These are phyloP conservation scores for Catocala fraxini DNA, from an alignment of 2,888 invertebrate species.

Conservation along the genomic window DNA sequence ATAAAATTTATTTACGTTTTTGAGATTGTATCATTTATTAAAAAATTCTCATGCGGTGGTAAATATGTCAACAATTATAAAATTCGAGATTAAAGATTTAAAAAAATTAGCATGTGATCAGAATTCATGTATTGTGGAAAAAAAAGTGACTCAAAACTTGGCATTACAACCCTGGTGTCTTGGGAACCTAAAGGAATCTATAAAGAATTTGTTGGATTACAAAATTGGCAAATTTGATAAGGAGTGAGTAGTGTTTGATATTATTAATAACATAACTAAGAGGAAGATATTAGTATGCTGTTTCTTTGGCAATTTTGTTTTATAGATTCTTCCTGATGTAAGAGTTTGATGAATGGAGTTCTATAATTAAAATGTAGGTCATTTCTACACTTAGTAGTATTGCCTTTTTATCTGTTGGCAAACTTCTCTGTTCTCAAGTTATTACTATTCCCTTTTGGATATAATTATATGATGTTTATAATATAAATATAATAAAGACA, in stretches of 20 bases:
- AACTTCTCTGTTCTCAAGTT: too few species aligned
- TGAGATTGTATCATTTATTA: slow-evolving; percentile 9
- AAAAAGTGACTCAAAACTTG: slow-evolving; percentile 86
- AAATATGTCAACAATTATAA: slow-evolving; percentile 82
- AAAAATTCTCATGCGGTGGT: slow-evolving; percentile 32
- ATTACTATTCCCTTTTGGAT: too few species aligned
- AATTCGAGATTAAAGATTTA: slow-evolving; percentile 86
- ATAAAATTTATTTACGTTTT: slow-evolving; percentile 14
- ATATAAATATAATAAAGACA: too few species aligned
- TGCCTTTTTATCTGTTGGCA: too few species aligned
- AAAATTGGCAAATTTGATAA: slow-evolving; percentile 89
- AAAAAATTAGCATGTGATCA: slow-evolving; percentile 84
- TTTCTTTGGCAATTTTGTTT: too few species aligned
- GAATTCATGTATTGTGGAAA: slow-evolving; percentile 87
- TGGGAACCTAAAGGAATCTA: slow-evolving; percentile 86
- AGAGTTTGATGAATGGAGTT: too few species aligned
- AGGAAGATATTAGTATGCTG: too few species aligned
- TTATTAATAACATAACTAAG: too few species aligned
- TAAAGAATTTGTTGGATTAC: slow-evolving; percentile 87
- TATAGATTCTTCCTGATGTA: too few species aligned
- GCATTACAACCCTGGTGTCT: slow-evolving; percentile 89
- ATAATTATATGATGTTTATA: too few species aligned
- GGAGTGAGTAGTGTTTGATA: slow-evolving; percentile 80
- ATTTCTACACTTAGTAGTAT: too few species aligned
- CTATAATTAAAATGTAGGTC: too few species aligned